A percentile compares a stretch with the other conserved stretches of the same genome.
These are phyloP conservation scores for Drosophila insularis DNA, from an alignment of 1,140 invertebrate genomes.

Conservation along the genomic window DNA sequence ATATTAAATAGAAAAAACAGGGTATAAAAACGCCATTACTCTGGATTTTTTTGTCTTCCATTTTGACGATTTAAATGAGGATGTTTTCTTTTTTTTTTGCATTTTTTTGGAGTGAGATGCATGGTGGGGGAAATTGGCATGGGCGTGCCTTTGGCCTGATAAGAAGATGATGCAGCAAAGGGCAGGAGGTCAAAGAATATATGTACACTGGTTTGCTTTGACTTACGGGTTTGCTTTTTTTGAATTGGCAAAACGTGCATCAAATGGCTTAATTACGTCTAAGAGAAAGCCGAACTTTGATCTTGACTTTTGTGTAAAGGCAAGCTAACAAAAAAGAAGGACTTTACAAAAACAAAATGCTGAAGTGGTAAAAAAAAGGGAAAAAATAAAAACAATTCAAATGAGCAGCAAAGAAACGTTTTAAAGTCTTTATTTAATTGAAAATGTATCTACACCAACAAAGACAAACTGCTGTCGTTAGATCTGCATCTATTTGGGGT, in stretches of 20 bases:
- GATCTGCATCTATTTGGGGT: constrained; percentile 7
- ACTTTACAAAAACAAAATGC: not conserved
- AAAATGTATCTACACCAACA: not conserved
- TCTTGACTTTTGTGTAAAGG: constrained; percentile 34
- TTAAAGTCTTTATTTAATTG: not conserved
- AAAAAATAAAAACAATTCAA: not conserved
- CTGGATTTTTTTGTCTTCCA: not conserved
- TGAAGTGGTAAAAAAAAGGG: not conserved
- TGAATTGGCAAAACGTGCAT: constrained; percentile 76
- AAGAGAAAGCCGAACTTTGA: constrained; percentile 61
- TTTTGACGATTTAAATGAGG: constrained; percentile 14
- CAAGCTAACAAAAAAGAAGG: not conserved
- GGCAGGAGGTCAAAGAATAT: constrained; percentile 37
- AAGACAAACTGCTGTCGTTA: not conserved
- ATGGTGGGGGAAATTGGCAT: constrained; percentile 14
- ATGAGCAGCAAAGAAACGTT: not conserved
- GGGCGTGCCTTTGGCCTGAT: constrained; percentile 39
- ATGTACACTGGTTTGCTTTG: not conserved
- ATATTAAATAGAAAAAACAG: not conserved
- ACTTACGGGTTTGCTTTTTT: constrained; percentile 6
- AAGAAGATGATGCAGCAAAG: constrained; percentile 47
- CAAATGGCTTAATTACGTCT: constrained; percentile 75
- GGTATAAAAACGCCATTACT: not conserved
- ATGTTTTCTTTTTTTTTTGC: constrained; percentile 37
- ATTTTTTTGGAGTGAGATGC: constrained; percentile 25